A percentile compares a stretch with the other conserved stretches of the same genome.
Conservation (phyloP, 1,140 invertebrate species). For the Sarcophaga peregrina region DNA sequence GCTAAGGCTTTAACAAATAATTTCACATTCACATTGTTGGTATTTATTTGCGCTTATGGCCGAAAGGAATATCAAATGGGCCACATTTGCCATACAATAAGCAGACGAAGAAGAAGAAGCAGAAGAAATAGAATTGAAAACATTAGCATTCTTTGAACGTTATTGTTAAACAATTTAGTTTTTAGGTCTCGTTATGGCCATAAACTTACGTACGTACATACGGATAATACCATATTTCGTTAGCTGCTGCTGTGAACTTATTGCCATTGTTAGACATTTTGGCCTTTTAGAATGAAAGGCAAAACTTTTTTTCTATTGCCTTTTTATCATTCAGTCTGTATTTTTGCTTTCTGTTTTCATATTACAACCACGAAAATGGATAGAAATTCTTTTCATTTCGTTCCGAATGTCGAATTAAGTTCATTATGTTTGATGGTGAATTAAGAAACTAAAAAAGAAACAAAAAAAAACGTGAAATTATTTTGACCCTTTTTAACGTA, state of each 20-base stretch:
- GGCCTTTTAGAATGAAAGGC: not conserved
- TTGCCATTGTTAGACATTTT: not conserved
- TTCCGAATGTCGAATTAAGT: not conserved
- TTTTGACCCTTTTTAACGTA: not conserved
- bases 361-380: too few relatives aligned
- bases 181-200: slow-evolving; percentile 18
- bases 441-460: slow-evolving; percentile 16
- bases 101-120: too few relatives aligned
- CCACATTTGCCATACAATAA: too few relatives aligned
- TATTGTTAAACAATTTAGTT: slow-evolving; percentile 3
- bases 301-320: not conserved
- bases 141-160: slow-evolving; percentile 21
- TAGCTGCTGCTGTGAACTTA: not conserved
- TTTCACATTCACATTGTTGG: too few relatives aligned
- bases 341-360: too few relatives aligned
- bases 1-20: not conserved
- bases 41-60: too few relatives aligned
- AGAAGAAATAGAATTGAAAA: too few relatives aligned
- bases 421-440: slow-evolving; percentile 1
- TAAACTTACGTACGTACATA: not conserved
- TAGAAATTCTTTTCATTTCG: too few relatives aligned
- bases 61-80: too few relatives aligned
- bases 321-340: not conserved
- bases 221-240: not conserved
- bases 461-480: too few relatives aligned